Evolutionary conservation across 1,140 invertebrate species (phyloP).

Genomic region (Latrodectus geometricus): DNA sequence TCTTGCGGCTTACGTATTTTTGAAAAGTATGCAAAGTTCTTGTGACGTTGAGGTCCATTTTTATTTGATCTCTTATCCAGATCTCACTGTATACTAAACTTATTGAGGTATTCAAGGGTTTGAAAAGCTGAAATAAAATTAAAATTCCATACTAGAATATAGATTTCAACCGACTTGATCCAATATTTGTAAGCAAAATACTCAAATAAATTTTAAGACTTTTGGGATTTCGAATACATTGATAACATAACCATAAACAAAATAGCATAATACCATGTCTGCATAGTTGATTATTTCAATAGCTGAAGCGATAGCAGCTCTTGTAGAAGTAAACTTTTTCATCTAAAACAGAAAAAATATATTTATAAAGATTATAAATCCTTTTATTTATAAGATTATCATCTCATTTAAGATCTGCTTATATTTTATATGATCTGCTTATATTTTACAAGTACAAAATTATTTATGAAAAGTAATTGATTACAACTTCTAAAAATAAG

Average conservation of each 20-base stretch:
- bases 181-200: too few relatives aligned
- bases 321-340: slow-evolving; percentile 1
- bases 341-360: slow-evolving; percentile 22
- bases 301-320: not conserved
- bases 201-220: too few relatives aligned
- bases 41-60: not conserved
- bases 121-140: slow-evolving; percentile 29
- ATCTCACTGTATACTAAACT: slow-evolving; percentile 35
- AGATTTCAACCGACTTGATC: too few relatives aligned
- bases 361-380: too few relatives aligned
- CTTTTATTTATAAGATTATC: too few relatives aligned
- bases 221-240: too few relatives aligned
- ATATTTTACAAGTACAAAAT: too few relatives aligned
- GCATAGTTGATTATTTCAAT: slow-evolving; percentile 46
- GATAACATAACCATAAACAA: too few relatives aligned
- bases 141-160: not conserved
- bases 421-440: too few relatives aligned
- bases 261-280: slow-evolving; percentile 6
- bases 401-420: too few relatives aligned
- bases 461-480: too few relatives aligned
- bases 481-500: too few relatives aligned
- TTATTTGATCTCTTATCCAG: slow-evolving; percentile 37
- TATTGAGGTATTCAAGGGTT: slow-evolving; percentile 22
- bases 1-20: slow-evolving; percentile 1
- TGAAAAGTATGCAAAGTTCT: slow-evolving; percentile 20